Evolutionary conservation across 2,888 invertebrate species (phyloP), one percentile per base, ranked within the genome.

Genomic region (Exocentrus adspersus): DNA sequence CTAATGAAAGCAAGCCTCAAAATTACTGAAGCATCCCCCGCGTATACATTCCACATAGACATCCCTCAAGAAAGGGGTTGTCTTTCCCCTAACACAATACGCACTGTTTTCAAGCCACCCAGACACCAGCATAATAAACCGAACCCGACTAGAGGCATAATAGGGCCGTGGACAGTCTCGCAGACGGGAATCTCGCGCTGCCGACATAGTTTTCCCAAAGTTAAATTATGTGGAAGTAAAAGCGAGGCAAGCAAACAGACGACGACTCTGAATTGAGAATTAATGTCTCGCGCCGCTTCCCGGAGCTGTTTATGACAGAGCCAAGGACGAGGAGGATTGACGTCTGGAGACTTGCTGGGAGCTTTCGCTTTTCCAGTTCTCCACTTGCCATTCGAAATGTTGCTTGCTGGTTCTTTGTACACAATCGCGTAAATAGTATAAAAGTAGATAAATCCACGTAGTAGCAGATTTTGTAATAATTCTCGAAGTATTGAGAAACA

Each of bases 151-250:
- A 45, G 37, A 59, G 51, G 42, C 59, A 59, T 43, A 59, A 59
- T 51, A 43, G 43, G 51, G 30, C 51, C 59, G 51, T 42, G 43
- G 59, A 30, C 30, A 19, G 28, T 19, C 51, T 19, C 41, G 51
- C 42, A 42, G 51, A 43, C 43, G 28, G 43, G 50, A 41, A 51
- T 50, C 42, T 19, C 24, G 50, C 37, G 12, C 42, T 50, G 19
- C 42, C 45, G 50, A 46, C 51, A 51, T 51, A 51, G 32, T 51
- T 51, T 51, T 32, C 41, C 21, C 41, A 45, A 45, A 53, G 59
- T 74, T 75, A 75, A 77, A 77, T 76, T 76, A 74, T 75, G 71
- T 72, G 75, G 76, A 75, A 76, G 73, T 73, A 75, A 74, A 73
- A 74, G 71, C 72, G 62, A 75, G 74, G 71, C 75, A 72, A 72